phyloP scores from a whole-genome alignment of 2,888 invertebrate genomes.

The Podotricha telesiphe region DNA sequence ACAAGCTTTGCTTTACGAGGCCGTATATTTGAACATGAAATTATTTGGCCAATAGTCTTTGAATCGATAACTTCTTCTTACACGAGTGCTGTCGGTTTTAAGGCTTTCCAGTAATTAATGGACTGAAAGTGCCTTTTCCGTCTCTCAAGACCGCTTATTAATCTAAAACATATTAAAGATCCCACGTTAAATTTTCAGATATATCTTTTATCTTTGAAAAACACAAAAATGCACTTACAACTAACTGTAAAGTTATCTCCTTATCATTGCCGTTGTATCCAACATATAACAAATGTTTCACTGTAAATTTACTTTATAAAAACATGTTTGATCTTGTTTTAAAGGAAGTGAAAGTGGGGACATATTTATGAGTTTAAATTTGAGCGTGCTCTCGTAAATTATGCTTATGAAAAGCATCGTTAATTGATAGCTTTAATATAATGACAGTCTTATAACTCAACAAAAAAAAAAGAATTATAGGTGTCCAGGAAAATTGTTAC shows the following conservation, averaged over 20 bases:
- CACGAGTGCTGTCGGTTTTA: constrained; percentile 28
- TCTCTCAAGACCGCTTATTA: constrained; percentile 19
- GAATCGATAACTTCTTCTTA: constrained; percentile 50
- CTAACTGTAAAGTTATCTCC: neutral
- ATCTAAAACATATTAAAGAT: constrained; percentile 13
- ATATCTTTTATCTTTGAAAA: neutral
- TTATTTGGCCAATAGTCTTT: constrained; percentile 54
- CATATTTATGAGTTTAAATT: neutral
- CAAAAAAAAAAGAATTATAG: neutral
- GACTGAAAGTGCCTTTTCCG: constrained; percentile 30
- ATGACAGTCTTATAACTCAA: neutral
- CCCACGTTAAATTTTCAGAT: constrained; percentile 1
- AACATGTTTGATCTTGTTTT: constrained; percentile 6
- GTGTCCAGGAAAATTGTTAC: constrained; percentile 5
- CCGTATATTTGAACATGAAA: constrained; percentile 56
- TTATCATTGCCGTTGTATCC: neutral
- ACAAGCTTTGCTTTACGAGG: constrained; percentile 60
- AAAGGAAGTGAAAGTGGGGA: constrained; percentile 8
- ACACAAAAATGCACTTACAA: neutral
- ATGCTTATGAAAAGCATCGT: too few relatives aligned
- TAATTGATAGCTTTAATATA: constrained; percentile 1
- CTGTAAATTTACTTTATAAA: neutral
- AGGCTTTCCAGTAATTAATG: constrained; percentile 37
- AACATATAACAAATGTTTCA: neutral
- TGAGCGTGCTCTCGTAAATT: neutral